Percentiles rank a stretch among this genome's conserved stretches.
These are phyloP conservation scores for Leptinotarsa lineolata DNA, from an alignment of 1,140 invertebrate species.

Conservation along the genomic window DNA sequence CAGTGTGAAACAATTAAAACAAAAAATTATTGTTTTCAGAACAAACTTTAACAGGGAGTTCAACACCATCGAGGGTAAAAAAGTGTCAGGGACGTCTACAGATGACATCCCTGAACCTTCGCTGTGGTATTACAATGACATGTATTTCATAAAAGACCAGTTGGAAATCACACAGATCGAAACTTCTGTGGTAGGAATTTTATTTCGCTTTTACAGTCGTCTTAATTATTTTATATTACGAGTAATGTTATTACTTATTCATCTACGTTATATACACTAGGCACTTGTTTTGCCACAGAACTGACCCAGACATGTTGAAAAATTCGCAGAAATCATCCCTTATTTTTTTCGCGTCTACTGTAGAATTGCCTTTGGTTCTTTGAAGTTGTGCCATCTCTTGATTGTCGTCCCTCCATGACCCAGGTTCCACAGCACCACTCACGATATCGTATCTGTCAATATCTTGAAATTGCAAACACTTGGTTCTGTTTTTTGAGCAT, in stretches of 20 bases:
- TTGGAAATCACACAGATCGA: background rate
- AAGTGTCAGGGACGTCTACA: background rate
- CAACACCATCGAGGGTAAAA: conserved; percentile 6
- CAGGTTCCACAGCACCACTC: conserved; percentile 13
- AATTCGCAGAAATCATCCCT: background rate
- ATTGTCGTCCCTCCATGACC: background rate
- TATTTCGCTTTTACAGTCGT: too few relatives aligned
- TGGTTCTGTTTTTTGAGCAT: conserved; percentile 20
- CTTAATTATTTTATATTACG: too few relatives aligned
- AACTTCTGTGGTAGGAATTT: background rate
- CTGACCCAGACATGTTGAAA: conserved; percentile 14
- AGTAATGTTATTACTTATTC: background rate
- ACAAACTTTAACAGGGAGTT: conserved; percentile 14
- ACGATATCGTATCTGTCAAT: conserved; percentile 4
- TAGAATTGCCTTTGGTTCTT: conserved; percentile 20
- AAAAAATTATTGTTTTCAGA: background rate
- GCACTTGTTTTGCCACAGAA: conserved; percentile 21
- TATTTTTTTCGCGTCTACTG: conserved; percentile 17
- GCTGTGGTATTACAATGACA: conserved; percentile 20
- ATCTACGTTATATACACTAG: too few relatives aligned
- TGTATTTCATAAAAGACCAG: conserved; percentile 23
- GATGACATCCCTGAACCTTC: conserved; percentile 24
- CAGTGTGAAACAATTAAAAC: conserved; percentile 5
- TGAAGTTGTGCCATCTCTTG: conserved; percentile 14
- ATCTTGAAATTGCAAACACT: conserved; percentile 10